phyloP scores from a whole-genome alignment of 2,797 vertebrate species.

The Coluber constrictor region DNA sequence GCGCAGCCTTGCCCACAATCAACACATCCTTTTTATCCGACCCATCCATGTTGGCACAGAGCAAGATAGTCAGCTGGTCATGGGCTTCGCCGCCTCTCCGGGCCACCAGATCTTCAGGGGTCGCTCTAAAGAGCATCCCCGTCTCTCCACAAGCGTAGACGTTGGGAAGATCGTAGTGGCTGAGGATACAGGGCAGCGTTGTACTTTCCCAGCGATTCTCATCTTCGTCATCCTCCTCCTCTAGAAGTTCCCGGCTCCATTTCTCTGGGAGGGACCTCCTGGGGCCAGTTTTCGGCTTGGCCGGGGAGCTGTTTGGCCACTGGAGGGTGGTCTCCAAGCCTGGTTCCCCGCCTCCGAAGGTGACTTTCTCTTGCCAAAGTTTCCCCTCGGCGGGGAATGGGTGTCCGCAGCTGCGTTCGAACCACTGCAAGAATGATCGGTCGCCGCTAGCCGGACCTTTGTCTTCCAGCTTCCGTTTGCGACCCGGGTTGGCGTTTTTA shows the following conservation, averaged over 20 bases:
- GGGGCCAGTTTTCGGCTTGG: fast-evolving
- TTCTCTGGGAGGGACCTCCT: background rate
- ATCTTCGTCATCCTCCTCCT: background rate
- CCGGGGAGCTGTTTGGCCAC: background rate
- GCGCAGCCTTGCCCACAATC: conserved; percentile 26
- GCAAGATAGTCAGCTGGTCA: conserved; percentile 25
- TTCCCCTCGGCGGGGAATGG: background rate
- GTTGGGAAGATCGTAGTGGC: conserved; percentile 1
- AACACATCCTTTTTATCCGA: conserved; percentile 37
- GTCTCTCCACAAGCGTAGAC: conserved; percentile 36
- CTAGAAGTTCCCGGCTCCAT: background rate
- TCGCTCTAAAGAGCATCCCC: background rate
- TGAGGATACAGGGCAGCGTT: conserved; percentile 27
- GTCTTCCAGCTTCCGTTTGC: conserved; percentile 51
- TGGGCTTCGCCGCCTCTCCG: fast-evolving
- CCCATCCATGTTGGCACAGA: conserved; percentile 50
- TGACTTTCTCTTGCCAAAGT: conserved; percentile 3
- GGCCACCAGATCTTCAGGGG: background rate
- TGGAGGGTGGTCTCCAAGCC: fast-evolving
- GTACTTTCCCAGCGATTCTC: background rate
- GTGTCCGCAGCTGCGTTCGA: background rate
- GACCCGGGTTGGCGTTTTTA: conserved; percentile 33
- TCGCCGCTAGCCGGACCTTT: background rate
- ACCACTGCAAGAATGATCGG: conserved; percentile 47
- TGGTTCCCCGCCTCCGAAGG: background rate